Percentiles rank a stretch among this genome's conserved stretches.
phyloP scores from a whole-genome alignment of 1,140 invertebrate genomes.

The Eueides isabella region DNA sequence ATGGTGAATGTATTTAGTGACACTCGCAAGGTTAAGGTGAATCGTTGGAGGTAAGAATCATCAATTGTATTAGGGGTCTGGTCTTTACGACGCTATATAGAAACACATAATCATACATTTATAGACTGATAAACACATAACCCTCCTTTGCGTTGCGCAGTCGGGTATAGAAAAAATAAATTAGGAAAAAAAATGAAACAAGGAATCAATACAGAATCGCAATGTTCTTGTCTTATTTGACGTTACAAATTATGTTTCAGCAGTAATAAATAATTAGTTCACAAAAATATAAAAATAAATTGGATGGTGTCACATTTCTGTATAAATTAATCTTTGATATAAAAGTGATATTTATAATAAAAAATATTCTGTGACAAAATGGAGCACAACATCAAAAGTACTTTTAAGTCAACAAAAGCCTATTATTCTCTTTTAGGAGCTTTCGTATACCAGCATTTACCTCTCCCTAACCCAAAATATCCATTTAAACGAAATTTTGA shows the following conservation, averaged over 20 bases:
- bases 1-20: too few relatives aligned
- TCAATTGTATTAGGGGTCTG: too few relatives aligned
- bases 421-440: neutral
- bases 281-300: too few relatives aligned
- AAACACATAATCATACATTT: too few relatives aligned
- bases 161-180: too few relatives aligned
- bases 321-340: neutral
- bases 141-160: too few relatives aligned
- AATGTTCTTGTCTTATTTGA: neutral
- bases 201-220: neutral
- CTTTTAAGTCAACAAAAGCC: neutral
- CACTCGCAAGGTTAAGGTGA: too few relatives aligned
- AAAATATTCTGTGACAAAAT: neutral
- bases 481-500: conserved; percentile 17
- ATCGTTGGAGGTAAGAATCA: too few relatives aligned
- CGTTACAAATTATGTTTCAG: neutral
- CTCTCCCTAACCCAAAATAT: neutral
- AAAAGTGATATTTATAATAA: neutral
- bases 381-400: neutral
- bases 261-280: too few relatives aligned
- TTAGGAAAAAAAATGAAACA: too few relatives aligned
- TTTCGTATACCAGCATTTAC: neutral
- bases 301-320: neutral
- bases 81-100: too few relatives aligned
- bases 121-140: too few relatives aligned